Percentiles rank a stretch among this genome's conserved stretches.
Conservation (phyloP, 1,140 invertebrate species). For the Drosophila nebulosa region DNA sequence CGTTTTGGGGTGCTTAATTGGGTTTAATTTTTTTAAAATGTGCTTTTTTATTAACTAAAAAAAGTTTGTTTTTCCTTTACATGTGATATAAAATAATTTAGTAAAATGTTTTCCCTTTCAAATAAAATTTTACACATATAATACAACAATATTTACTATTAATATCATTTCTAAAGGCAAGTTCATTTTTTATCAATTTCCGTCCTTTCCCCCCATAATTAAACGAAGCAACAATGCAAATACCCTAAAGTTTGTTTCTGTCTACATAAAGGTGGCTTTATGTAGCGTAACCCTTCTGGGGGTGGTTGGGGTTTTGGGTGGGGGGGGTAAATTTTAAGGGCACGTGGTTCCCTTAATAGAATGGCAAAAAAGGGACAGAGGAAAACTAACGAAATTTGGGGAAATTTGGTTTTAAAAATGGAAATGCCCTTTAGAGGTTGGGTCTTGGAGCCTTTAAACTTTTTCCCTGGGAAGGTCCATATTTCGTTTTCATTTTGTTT, state of each 20-base stretch:
- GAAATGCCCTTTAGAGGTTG: background rate
- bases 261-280: background rate
- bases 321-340: constrained; percentile 8
- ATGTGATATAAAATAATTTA: too few species aligned
- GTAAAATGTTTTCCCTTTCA: background rate
- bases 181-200: constrained; percentile 61
- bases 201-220: constrained; percentile 23
- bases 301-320: background rate
- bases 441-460: background rate
- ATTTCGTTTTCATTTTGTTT: constrained; percentile 48
- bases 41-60: too few species aligned
- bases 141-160: too few species aligned
- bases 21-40: too few species aligned
- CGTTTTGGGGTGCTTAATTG: too few species aligned
- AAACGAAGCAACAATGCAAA: constrained; percentile 4
- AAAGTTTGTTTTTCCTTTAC: too few species aligned
- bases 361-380: constrained; percentile 4
- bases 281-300: background rate
- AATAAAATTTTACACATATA: constrained; percentile 14
- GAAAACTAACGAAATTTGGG: background rate
- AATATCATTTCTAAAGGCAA: constrained; percentile 53
- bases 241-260: background rate
- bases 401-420: background rate
- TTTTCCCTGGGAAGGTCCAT: background rate
- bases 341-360: constrained; percentile 64